These are phyloP conservation scores for Falco peregrinus DNA, from an alignment of 2,797 vertebrate genomes.

Conservation along the genomic window DNA sequence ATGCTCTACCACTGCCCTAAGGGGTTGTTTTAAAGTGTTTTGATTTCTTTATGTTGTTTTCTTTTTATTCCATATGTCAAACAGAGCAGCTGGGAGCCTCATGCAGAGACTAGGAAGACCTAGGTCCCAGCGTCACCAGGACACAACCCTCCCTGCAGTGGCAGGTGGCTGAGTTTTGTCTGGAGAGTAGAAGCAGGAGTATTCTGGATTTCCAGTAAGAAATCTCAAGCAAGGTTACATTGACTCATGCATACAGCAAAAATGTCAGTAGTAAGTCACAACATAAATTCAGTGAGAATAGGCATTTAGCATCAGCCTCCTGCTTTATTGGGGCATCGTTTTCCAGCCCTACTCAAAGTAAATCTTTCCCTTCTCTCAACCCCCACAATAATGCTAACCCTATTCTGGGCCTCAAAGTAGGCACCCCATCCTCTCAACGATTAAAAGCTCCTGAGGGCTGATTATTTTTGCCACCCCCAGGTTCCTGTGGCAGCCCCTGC, in stretches of 20 bases:
- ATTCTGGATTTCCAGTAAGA: neutral
- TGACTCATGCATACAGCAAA: neutral
- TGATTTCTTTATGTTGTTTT: constrained; percentile 31
- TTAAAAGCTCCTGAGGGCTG: neutral
- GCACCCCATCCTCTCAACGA: neutral
- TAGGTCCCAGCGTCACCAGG: neutral
- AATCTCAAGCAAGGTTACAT: neutral
- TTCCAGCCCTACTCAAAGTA: neutral
- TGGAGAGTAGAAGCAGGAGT: neutral
- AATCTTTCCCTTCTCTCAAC: neutral
- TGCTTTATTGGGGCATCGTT: neutral
- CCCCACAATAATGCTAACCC: neutral
- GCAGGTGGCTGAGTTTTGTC: neutral
- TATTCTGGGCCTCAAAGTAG: neutral
- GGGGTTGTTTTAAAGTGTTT: constrained; percentile 27
- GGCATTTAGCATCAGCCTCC: neutral
- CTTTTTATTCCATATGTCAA: constrained; percentile 20
- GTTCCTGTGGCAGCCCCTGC: neutral
- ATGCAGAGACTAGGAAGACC: neutral
- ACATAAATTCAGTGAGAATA: neutral
- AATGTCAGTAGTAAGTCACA: neutral
- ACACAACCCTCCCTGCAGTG: neutral
- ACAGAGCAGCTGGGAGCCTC: neutral
- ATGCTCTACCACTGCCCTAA: constrained; percentile 7
- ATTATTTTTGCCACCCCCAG: neutral